phyloP scores from a whole-genome alignment of 2,113 vertebrate species.

The Hydrochoerus hydrochaeris region DNA sequence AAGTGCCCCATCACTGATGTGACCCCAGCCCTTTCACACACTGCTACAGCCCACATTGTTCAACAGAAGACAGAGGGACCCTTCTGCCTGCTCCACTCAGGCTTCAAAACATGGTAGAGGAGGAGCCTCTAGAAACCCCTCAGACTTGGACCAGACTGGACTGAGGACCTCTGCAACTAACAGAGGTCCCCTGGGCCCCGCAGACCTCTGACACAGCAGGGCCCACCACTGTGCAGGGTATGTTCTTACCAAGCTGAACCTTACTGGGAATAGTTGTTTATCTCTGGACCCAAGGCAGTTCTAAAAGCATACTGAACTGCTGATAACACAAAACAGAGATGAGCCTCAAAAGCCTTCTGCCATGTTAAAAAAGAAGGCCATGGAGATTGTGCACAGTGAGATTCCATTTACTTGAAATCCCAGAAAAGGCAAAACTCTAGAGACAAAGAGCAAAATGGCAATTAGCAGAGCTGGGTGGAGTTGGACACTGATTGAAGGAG shows the following conservation, averaged over 20 bases:
- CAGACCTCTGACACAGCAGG: background rate
- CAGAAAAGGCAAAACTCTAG: slow-evolving; percentile 34
- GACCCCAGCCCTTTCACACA: background rate
- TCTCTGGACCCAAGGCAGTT: background rate
- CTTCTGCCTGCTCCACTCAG: background rate
- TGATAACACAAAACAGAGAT: background rate
- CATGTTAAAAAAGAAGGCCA: background rate
- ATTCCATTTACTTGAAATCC: slow-evolving; percentile 4
- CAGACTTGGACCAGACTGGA: background rate
- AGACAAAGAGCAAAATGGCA: background rate
- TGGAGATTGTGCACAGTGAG: background rate
- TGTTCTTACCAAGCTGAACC: background rate
- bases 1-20: background rate
- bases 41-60: background rate
- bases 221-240: background rate
- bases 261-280: background rate
- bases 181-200: background rate
- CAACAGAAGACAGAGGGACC: background rate
- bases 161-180: background rate
- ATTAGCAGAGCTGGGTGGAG: background rate
- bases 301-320: slow-evolving; percentile 19
- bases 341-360: background rate
- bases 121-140: background rate
- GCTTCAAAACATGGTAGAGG: background rate
- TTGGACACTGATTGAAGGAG: background rate